Base-by-base conservation (phyloP, 2,797 vertebrate genomes). In the Acanthornis magna region DNA sequence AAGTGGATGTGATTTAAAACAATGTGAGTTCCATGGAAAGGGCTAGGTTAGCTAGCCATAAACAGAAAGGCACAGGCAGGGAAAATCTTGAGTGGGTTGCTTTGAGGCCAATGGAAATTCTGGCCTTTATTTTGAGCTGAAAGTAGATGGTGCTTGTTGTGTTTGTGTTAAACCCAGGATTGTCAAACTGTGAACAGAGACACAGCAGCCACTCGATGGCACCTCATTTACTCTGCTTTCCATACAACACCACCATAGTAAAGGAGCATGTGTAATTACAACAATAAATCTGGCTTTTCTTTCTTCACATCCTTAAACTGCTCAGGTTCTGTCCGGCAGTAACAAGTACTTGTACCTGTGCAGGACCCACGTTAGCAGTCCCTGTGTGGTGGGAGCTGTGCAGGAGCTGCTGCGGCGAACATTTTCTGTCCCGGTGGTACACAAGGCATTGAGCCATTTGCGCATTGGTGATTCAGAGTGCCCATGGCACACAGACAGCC, bases 1-100 rank as follows among this genome's bases (percentile, higher is more conserved):
- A 96, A 96, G 92, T 84, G 89, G 87, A 88, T 66, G 34, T 2
- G 4, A 92, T 80, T 77, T 85, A 55, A 94, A 96, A 96, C 93
- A 97, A 93, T 91, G 58, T 10, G 38, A 73, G 38, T 66, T 86
- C 73, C 85, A 74, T 13, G 90, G 74, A 91, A 90, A 88, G 62
- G 42, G 60, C 71, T 50, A 58, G 23, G 7, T 16, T 63, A 57
- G 63, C 63, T 76, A 74, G 51, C 71, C 60, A 18, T 63, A 89
- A 77, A 85, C 75, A 91, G 58, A 89, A 94, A 78, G 58, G 21
- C 10, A 21, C 58, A 78, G 21, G 26, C 75, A 80, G 40, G 51
- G 58, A 92, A 51, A 48, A 85, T 72, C 51, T 88, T 62, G 72
- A 66, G 15, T 12, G 55, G 54, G 38, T 10, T 67, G 45, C 36